Base-by-base conservation (phyloP, 2,113 vertebrate genomes). In the Anoplopoma fimbria region DNA sequence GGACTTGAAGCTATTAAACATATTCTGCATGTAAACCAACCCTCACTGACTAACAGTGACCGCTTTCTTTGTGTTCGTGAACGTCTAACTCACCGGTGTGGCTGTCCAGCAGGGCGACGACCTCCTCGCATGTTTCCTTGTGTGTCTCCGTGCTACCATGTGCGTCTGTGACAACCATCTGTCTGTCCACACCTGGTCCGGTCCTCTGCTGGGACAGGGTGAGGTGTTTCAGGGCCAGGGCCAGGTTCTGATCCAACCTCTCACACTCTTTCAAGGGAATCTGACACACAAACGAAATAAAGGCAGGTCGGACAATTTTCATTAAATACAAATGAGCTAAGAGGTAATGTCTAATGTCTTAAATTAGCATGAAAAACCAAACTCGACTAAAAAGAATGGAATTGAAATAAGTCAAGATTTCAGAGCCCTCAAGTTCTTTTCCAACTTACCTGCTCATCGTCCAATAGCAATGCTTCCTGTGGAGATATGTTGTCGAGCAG, bases 151-250 rank as follows among this genome's bases (percentile, higher is more conserved):
- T 36, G 6, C 10, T 47, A 3, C 68, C 2, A 29, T 8, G 51
- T 6, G 45, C 64, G 9, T 64, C 17, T 51, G 69, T 23, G 8
- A 34, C 55, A 12, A 45, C 17, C 15, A 4, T 23, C 64, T 34
- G 42, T 65, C 6, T 9, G 21, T 31, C 51, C 51, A 31, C 29
- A 13, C 0, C 38, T 17, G 73, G 15, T 17, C 97, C 95, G 0
- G 96, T 96, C 96, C 96, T 95, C 77, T 93, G 95, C 0, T 90
- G 88, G 0, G 95, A 95, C 77, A 96, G 90, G 51, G 94, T 95
- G 77, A 97, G 91, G 88, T 97, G 96, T 69, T 95, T 94, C 58
- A 98, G 96, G 0, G 97, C 96, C 84, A 97, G 82, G 0, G 95
- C 93, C 25, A 97, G 95, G 69, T 93, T 96, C 88, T 96, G 91